Conservation (phyloP, 2,113 vertebrate species). For the Thalassarche chlororhynchos region DNA sequence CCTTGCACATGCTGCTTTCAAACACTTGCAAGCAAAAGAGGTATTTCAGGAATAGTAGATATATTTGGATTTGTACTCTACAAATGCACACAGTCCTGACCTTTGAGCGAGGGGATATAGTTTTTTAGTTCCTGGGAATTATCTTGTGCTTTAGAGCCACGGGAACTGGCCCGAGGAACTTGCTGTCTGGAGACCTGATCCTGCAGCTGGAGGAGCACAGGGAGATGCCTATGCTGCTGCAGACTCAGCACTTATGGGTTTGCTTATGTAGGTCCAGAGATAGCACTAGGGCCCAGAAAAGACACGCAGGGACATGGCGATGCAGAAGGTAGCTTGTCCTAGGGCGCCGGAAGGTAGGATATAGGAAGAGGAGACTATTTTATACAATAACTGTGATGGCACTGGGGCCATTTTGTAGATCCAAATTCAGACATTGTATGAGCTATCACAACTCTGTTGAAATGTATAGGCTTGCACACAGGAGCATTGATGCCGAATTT, state of each 20-base stretch:
- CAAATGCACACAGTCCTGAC: not conserved
- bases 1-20: not conserved
- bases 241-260: not conserved
- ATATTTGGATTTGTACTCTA: not conserved
- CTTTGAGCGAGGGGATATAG: not conserved
- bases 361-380: not conserved
- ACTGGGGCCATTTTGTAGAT: not conserved
- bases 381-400: not conserved
- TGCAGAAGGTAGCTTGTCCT: not conserved
- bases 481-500: not conserved
- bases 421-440: not conserved
- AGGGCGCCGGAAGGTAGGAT: not conserved
- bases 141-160: not conserved
- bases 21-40: not conserved
- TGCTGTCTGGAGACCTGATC: not conserved
- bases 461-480: not conserved
- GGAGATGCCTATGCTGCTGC: not conserved
- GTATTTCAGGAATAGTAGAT: not conserved
- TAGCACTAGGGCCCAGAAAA: not conserved
- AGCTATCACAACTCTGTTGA: not conserved
- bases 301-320: accelerated
- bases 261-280: not conserved
- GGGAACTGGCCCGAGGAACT: not conserved
- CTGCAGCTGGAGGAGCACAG: not conserved
- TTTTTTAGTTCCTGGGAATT: not conserved